Evolutionary conservation across 2,888 invertebrate genomes (phyloP), one percentile per base, ranked within the genome.

Genomic region (Drosophila yooni): DNA sequence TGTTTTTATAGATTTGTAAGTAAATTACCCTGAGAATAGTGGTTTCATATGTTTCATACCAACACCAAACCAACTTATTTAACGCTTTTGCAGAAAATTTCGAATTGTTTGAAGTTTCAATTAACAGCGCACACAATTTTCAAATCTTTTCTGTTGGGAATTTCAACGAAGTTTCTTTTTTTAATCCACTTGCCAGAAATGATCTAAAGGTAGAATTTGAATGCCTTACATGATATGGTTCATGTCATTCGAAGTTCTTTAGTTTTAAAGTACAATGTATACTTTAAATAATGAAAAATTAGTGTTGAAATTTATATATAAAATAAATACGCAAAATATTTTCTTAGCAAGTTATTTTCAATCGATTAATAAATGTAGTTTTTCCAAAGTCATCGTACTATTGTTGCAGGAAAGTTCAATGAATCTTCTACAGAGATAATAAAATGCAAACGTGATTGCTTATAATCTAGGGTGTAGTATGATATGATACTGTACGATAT

Each of bases 371-470:
- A 13, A 8, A 43, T 8, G 5, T 21, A 25, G 58, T 31, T 48
- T 54, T 53, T 15, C 15, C 36, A 6, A n/a, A 27, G 25, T 29
- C 51, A 27, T 50, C 10, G 13, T 10, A 13, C 5, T 18, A 11
- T 10, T 50, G 25, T 36, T 51, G 43, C 46, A 48, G 53, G 15
- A 48, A 75, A 81, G 82, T 83, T 88, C 89, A 83, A 74, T 78
- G 87, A 78, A 78, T 78, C 51, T 62, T 60, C 48, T 43, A 56
- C 11, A 43, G 70, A 89, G 84, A 88, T 88, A 88, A 67, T 71
- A 58, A 63, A 80, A 43, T 57, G 43, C 29, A 81, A 81, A 87
- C 84, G 82, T 89, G 84, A 87, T 76, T 79, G 50, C 53, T 68
- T 79, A 62, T 79, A 82, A 80, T 82, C 82, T 79, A 76, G 76